Conservation (phyloP, 2,888 invertebrate genomes). For the Listrodromus nycthemerus region DNA sequence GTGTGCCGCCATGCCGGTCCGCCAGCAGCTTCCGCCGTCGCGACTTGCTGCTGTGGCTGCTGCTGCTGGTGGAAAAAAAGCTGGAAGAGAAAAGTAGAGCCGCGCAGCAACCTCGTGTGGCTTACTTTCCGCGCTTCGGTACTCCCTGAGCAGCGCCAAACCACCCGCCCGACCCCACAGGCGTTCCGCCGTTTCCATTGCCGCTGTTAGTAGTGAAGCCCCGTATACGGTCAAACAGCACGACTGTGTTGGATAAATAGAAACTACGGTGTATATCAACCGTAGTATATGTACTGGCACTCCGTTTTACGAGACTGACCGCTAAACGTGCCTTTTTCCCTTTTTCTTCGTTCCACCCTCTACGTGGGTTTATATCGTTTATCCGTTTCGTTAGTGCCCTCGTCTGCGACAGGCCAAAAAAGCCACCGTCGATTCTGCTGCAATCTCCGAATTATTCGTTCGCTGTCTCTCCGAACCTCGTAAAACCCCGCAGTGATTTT, state of each 20-base stretch:
- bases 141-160: background rate
- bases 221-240: slow-evolving; percentile 16
- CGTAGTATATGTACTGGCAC: slow-evolving; percentile 15
- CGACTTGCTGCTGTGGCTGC: slow-evolving; percentile 45
- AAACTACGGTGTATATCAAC: slow-evolving; percentile 25
- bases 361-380: slow-evolving; percentile 36
- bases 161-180: slow-evolving; percentile 5
- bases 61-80: slow-evolving; percentile 23
- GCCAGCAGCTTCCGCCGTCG: slow-evolving; percentile 35
- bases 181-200: slow-evolving; percentile 32
- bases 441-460: slow-evolving; percentile 32
- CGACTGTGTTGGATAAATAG: slow-evolving; percentile 29
- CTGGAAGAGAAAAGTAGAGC: slow-evolving; percentile 51
- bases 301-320: slow-evolving; percentile 42
- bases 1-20: slow-evolving; percentile 37
- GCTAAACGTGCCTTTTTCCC: slow-evolving; percentile 20
- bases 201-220: slow-evolving; percentile 43
- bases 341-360: slow-evolving; percentile 1
- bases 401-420: background rate
- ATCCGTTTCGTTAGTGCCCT: slow-evolving; percentile 25
- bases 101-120: slow-evolving; percentile 14
- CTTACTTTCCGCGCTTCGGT: slow-evolving; percentile 16
- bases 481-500: background rate
- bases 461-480: background rate
- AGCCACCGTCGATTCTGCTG: background rate